These are phyloP conservation scores for Nasonovia ribisnigri DNA, from an alignment of 2,888 invertebrate species.

Conservation along the genomic window DNA sequence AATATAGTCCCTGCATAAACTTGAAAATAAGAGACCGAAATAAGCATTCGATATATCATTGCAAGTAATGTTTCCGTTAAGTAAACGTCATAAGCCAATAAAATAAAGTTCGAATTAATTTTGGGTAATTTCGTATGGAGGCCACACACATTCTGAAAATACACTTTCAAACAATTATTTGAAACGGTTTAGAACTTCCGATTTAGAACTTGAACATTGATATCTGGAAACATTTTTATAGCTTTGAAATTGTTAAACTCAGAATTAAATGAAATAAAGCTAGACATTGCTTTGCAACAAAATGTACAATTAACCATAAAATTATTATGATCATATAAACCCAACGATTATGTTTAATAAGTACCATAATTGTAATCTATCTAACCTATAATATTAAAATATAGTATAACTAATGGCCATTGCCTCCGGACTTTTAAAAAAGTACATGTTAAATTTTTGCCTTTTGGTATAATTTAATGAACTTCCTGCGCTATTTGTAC, in stretches of 20 bases:
- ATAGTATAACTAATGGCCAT: background rate
- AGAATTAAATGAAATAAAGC: background rate
- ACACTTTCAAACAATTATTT: background rate
- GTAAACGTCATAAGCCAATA: background rate
- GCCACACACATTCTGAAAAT: background rate
- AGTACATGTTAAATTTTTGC: background rate
- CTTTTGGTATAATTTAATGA: background rate
- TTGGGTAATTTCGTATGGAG: background rate
- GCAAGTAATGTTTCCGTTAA: background rate
- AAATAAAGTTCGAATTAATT: background rate
- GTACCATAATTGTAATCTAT: background rate
- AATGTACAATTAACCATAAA: background rate
- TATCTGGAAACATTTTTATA: background rate
- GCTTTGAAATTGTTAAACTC: background rate
- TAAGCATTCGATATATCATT: background rate
- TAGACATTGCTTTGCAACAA: background rate
- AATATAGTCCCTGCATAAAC: background rate
- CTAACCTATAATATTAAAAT: background rate
- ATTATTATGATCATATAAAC: background rate
- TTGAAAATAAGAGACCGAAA: background rate
- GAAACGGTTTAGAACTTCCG: background rate
- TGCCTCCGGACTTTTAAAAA: background rate
- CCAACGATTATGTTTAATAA: background rate
- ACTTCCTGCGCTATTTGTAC: background rate
- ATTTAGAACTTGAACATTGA: background rate